These are phyloP conservation scores for Anoncus sp. DNA, from an alignment of 2,888 invertebrate genomes.

Conservation along the genomic window DNA sequence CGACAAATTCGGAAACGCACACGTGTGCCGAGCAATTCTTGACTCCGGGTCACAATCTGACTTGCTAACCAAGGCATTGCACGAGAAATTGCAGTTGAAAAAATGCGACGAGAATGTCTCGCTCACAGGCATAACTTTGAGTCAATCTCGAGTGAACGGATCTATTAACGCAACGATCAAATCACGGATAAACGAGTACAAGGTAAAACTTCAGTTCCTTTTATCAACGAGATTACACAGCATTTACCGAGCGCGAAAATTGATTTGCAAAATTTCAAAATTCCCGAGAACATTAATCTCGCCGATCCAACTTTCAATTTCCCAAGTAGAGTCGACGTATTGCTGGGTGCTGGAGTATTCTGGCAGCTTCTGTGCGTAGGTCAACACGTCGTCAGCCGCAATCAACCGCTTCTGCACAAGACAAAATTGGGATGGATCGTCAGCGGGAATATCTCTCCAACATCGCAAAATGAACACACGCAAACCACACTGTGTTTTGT, in stretches of 20 bases:
- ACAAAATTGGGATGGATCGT: constrained; percentile 62
- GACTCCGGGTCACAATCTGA: constrained; percentile 53
- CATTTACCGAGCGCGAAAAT: constrained; percentile 39
- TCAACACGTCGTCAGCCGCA: constrained; percentile 30
- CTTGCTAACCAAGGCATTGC: constrained; percentile 42
- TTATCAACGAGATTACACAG: constrained; percentile 52
- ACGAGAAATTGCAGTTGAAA: constrained; percentile 15
- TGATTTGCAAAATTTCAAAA: constrained; percentile 23
- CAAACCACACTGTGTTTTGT: not conserved
- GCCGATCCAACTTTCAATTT: constrained; percentile 60
- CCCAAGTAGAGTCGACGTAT: constrained; percentile 59
- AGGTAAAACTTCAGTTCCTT: constrained; percentile 55
- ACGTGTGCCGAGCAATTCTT: constrained; percentile 37
- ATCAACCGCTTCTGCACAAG: constrained; percentile 50
- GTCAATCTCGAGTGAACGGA: constrained; percentile 18
- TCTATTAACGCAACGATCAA: constrained; percentile 40
- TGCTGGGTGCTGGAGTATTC: constrained; percentile 64
- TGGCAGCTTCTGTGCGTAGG: constrained; percentile 58
- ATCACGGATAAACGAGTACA: constrained; percentile 51
- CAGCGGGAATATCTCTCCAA: constrained; percentile 21
- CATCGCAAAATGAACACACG: constrained; percentile 1
- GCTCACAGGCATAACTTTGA: constrained; percentile 35
- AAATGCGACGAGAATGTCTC: constrained; percentile 33
- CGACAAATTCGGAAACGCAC: constrained; percentile 42
- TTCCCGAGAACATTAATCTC: constrained; percentile 53